A percentile compares a stretch with the other conserved stretches of the same genome.
phyloP scores from a whole-genome alignment of 2,797 vertebrate species.

The Trichosurus vulpecula region DNA sequence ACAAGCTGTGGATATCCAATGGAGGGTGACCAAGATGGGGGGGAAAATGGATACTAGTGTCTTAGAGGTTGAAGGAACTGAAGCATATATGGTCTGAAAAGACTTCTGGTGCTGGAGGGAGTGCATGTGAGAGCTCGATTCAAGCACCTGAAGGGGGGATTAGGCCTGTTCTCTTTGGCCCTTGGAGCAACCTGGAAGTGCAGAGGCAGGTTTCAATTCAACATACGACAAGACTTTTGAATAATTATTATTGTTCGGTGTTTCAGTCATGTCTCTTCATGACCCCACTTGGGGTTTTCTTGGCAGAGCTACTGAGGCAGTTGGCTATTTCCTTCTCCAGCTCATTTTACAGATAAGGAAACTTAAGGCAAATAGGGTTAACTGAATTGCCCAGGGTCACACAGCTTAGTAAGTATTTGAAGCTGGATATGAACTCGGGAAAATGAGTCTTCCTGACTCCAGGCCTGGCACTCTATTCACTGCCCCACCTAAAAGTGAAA shows the following conservation, averaged over 20 bases:
- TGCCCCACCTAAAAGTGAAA: background rate
- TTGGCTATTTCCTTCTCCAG: background rate
- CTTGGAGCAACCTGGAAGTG: background rate
- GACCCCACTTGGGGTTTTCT: background rate
- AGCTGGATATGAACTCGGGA: too few species aligned
- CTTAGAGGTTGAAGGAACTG: background rate
- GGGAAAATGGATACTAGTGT: background rate
- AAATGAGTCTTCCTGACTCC: background rate
- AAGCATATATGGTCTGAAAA: background rate
- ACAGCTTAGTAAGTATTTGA: too few species aligned
- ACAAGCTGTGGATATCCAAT: background rate
- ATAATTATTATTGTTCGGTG: background rate
- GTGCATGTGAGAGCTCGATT: background rate
- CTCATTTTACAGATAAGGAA: background rate
- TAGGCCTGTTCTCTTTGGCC: background rate
- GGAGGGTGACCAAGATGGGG: background rate
- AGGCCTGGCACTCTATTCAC: background rate
- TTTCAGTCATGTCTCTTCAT: background rate
- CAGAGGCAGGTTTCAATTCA: background rate
- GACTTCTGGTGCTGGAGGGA: background rate
- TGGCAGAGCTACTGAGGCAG: background rate
- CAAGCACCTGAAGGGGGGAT: background rate
- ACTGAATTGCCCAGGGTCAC: too few species aligned
- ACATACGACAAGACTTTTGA: background rate
- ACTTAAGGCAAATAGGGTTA: background rate